Evolutionary conservation across 2,113 vertebrate species (phyloP).

Genomic region (Nothobranchius kuhntae): DNA sequence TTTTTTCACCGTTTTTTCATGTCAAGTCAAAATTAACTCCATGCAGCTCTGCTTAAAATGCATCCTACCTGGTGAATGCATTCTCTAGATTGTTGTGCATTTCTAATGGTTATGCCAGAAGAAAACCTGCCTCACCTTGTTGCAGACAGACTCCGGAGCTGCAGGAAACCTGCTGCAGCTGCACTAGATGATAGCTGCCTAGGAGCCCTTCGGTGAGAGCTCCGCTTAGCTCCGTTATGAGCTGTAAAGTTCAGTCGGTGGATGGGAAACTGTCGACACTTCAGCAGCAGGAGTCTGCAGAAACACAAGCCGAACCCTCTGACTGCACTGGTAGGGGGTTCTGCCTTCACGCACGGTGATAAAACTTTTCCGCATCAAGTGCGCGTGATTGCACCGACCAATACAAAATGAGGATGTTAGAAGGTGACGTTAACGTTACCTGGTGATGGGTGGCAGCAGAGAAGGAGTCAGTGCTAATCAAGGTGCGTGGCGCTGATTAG

Average conservation of each 20-base stretch:
- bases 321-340: constrained; percentile 12
- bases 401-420: background rate
- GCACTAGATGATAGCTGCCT: constrained; percentile 7
- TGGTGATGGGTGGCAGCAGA: constrained; percentile 1
- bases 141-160: background rate
- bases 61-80: background rate
- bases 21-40: background rate
- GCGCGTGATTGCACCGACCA: background rate
- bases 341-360: background rate
- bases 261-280: constrained; percentile 11
- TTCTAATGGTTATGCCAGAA: no score
- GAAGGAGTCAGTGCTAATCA: constrained; percentile 3
- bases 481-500: background rate
- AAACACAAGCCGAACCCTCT: constrained; percentile 23
- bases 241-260: background rate
- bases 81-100: no score
- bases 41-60: background rate
- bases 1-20: background rate
- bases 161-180: constrained; percentile 15
- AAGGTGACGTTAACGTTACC: background rate
- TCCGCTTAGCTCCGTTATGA: background rate
- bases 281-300: constrained; percentile 23
- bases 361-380: background rate
- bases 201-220: background rate
- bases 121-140: constrained; percentile 36